Conservation (phyloP, 2,113 vertebrate species). For the Cololabis saira region DNA sequence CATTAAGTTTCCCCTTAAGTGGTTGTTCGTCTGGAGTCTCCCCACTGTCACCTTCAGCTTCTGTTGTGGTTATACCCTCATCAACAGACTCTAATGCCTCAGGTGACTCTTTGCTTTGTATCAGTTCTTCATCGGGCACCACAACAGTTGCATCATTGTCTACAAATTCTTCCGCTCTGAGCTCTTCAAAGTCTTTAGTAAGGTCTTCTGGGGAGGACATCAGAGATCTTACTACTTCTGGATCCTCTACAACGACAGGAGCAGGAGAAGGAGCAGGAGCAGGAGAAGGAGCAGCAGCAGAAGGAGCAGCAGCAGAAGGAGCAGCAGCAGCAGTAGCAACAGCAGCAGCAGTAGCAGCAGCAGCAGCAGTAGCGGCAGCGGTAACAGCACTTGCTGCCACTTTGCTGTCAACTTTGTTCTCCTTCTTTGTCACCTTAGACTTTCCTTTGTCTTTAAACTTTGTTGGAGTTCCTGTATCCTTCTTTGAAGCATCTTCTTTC, state of each 20-base stretch:
- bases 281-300: too few relatives aligned
- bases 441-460: slow-evolving; percentile 92
- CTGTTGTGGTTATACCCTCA: slow-evolving; percentile 94
- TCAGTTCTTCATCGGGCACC: slow-evolving; percentile 78
- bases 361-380: slow-evolving; percentile 42
- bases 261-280: too few relatives aligned
- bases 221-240: slow-evolving; percentile 86
- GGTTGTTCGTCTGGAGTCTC: slow-evolving; percentile 89
- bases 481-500: slow-evolving; percentile 87
- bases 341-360: slow-evolving; percentile 53
- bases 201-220: slow-evolving; percentile 98
- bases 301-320: slow-evolving; percentile 45
- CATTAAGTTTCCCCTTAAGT: slow-evolving; percentile 83
- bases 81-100: slow-evolving; percentile 88
- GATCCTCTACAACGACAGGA: slow-evolving; percentile 70
- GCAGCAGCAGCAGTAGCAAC: slow-evolving; percentile 54
- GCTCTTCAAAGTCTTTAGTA: slow-evolving; percentile 94
- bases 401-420: slow-evolving; percentile 77
- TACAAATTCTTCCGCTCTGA: slow-evolving; percentile 87
- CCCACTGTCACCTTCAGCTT: slow-evolving; percentile 90
- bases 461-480: slow-evolving; percentile 76
- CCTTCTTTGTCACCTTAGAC: slow-evolving; percentile 86
- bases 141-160: slow-evolving; percentile 78
- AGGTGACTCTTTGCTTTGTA: slow-evolving; percentile 85
- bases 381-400: slow-evolving; percentile 56